phyloP scores from a whole-genome alignment of 2,113 vertebrate species.

The Hiodon tergisus region DNA sequence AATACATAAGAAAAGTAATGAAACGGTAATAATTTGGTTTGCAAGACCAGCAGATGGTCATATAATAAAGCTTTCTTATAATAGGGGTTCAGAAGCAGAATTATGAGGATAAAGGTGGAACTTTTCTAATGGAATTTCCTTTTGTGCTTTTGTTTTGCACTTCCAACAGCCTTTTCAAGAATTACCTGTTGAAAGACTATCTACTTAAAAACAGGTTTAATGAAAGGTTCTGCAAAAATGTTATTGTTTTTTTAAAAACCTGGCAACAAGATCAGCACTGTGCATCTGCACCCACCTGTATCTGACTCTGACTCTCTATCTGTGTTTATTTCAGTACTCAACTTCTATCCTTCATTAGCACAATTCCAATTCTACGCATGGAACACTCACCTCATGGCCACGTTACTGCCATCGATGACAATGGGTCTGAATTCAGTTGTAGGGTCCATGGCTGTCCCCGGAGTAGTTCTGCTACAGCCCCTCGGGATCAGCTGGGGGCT shows the following conservation, averaged over 20 bases:
- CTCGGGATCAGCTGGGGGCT: slow-evolving; percentile 59
- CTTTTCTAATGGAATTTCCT: neutral
- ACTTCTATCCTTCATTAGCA: neutral
- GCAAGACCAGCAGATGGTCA: too few species aligned
- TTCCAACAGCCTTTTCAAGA: neutral
- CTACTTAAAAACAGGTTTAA: too few species aligned
- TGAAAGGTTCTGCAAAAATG: too few species aligned
- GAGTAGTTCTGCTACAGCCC: slow-evolving; percentile 45
- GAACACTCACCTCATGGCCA: slow-evolving; percentile 81
- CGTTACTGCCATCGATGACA: slow-evolving; percentile 87
- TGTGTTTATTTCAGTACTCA: too few species aligned
- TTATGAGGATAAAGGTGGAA: neutral
- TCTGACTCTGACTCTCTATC: neutral
- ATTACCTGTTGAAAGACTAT: neutral
- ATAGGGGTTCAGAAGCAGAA: too few species aligned
- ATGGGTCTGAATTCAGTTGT: slow-evolving; percentile 62
- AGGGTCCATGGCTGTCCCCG: slow-evolving; percentile 24
- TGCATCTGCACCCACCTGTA: neutral
- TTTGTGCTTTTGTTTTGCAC: neutral
- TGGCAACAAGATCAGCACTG: too few species aligned
- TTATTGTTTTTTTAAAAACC: too few species aligned
- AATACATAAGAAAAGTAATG: too few species aligned
- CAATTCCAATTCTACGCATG: too few species aligned
- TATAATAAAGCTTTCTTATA: too few species aligned
- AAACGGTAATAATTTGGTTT: too few species aligned